Percentiles rank a stretch among this genome's conserved stretches.
These are phyloP conservation scores for Lucinisca nassula DNA, from an alignment of 2,888 invertebrate genomes.

Conservation along the genomic window DNA sequence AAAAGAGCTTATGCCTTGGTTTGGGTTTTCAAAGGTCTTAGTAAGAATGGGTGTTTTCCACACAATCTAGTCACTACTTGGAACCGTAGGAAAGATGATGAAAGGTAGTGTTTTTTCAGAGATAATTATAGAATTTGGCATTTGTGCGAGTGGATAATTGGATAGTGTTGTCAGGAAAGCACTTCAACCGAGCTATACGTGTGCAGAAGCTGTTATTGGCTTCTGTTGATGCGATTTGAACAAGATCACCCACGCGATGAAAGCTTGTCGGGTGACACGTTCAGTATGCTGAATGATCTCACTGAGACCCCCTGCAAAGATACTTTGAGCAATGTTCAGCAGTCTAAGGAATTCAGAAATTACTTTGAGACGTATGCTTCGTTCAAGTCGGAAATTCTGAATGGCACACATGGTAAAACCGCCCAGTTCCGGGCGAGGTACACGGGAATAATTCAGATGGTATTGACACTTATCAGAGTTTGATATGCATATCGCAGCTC, in stretches of 20 bases:
- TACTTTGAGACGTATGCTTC: conserved; percentile 18
- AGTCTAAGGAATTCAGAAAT: background rate
- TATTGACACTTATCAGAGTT: conserved; percentile 47
- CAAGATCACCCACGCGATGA: too few relatives aligned
- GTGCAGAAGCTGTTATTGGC: too few relatives aligned
- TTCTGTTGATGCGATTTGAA: too few relatives aligned
- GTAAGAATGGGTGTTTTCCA: conserved; percentile 57
- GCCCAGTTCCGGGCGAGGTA: conserved; percentile 61
- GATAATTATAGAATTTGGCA: conserved; percentile 43
- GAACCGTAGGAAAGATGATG: conserved; percentile 51
- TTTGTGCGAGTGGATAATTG: conserved; percentile 63
- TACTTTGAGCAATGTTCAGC: background rate
- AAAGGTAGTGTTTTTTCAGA: conserved; percentile 53
- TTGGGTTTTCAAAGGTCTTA: conserved; percentile 37
- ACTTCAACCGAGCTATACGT: too few relatives aligned
- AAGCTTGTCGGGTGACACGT: too few relatives aligned
- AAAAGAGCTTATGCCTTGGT: conserved; percentile 49
- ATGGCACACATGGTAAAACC: conserved; percentile 48
- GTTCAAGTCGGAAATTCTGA: conserved; percentile 38
- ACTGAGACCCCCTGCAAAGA: conserved; percentile 7
- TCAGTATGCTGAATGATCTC: too few relatives aligned
- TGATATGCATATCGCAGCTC: conserved; percentile 47
- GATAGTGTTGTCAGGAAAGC: too few relatives aligned
- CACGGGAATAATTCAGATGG: conserved; percentile 38
- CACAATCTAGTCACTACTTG: conserved; percentile 38